Evolutionary conservation across 2,888 invertebrate genomes (phyloP).

Genomic region (Yponomeuta sedellus): DNA sequence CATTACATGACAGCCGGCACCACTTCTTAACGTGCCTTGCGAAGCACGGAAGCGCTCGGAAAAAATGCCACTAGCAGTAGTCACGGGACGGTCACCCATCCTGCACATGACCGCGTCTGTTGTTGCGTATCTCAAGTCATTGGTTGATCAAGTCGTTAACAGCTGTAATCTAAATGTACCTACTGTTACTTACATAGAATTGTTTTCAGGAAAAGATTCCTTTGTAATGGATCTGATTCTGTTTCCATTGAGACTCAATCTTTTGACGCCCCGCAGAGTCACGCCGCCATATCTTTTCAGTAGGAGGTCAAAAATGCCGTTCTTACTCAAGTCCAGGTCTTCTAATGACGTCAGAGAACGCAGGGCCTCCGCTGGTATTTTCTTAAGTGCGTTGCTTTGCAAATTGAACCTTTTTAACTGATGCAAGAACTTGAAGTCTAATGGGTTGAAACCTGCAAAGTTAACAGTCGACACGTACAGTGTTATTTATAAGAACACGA

Average conservation of each 20-base stretch:
- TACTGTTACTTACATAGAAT: conserved; percentile 53
- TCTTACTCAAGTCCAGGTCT: conserved; percentile 69
- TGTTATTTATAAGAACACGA: too few species aligned
- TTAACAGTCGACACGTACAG: too few species aligned
- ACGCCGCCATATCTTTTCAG: conserved; percentile 46
- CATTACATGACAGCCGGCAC: too few species aligned
- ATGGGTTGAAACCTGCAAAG: conserved; percentile 40
- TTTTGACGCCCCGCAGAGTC: conserved; percentile 44
- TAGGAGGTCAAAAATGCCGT: conserved; percentile 53
- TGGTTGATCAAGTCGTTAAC: too few species aligned
- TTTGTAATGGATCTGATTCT: conserved; percentile 56
- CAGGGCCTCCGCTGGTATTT: conserved; percentile 55
- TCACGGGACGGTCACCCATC: too few species aligned
- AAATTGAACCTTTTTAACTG: conserved; percentile 59
- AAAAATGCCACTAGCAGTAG: too few species aligned
- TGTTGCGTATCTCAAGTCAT: too few species aligned
- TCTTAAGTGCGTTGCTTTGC: conserved; percentile 60
- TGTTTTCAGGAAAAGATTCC: conserved; percentile 54
- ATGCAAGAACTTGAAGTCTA: conserved; percentile 54
- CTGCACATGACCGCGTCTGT: too few species aligned
- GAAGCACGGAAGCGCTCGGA: too few species aligned
- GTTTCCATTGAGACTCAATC: conserved; percentile 71
- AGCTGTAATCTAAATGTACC: too few species aligned
- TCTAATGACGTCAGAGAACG: conserved; percentile 52
- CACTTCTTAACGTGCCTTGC: too few species aligned